Evolutionary conservation across 2,797 vertebrate species (phyloP).

Genomic region (Urosaurus nigricauda): DNA sequence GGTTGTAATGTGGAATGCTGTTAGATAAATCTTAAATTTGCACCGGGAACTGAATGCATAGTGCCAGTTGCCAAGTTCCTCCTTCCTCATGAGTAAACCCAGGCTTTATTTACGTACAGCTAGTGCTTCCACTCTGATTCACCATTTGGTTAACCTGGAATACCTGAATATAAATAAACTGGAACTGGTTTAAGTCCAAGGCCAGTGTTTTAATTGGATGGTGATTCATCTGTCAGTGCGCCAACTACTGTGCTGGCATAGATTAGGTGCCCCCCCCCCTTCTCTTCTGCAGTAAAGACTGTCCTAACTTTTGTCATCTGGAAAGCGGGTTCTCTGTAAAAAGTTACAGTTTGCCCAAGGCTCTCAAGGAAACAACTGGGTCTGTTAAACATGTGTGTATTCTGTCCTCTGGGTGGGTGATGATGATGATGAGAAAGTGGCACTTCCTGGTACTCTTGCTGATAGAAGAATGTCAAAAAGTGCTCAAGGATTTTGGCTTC

Average conservation of each 20-base stretch:
- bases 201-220: not conserved
- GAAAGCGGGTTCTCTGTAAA: not conserved
- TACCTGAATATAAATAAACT: not conserved
- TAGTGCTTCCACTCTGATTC: not conserved
- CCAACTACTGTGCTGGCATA: fast-evolving
- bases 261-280: not conserved
- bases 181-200: not conserved
- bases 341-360: not conserved
- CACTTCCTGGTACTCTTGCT: not conserved
- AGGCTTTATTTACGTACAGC: not conserved
- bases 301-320: fast-evolving
- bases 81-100: not conserved
- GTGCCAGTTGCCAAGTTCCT: not conserved
- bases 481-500: not conserved
- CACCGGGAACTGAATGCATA: not conserved
- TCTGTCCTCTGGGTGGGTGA: not conserved
- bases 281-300: not conserved
- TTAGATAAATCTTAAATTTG: not conserved
- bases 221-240: not conserved
- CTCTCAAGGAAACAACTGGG: not conserved
- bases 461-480: not conserved
- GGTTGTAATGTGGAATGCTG: not conserved
- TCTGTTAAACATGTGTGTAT: not conserved
- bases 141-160: slow-evolving; percentile 13
- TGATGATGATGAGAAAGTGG: not conserved